Percentiles rank a stretch among this genome's conserved stretches.
phyloP scores from a whole-genome alignment of 2,113 vertebrate genomes.

The Scolopax mira region DNA sequence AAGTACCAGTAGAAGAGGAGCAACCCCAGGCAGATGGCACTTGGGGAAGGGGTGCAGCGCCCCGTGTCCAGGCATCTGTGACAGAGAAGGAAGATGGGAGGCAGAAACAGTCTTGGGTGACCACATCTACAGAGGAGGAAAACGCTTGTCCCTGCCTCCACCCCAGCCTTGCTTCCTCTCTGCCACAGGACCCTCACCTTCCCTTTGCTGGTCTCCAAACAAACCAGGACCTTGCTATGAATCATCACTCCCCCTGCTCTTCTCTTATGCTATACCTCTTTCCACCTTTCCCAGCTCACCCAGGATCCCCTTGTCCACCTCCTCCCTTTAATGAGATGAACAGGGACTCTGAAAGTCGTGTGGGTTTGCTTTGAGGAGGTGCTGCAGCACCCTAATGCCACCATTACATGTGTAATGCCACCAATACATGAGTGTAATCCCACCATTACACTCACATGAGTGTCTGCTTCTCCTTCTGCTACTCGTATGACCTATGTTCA shows the following conservation, averaged over 20 bases:
- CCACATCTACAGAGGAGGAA: not conserved
- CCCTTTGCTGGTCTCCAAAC: not conserved
- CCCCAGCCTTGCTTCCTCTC: not conserved
- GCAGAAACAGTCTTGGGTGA: not conserved
- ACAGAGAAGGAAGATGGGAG: not conserved
- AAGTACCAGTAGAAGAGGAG: not conserved
- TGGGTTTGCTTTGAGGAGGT: not conserved
- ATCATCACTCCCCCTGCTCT: not conserved
- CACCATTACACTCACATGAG: accelerated
- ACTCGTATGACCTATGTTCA: not conserved
- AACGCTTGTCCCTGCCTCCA: not conserved
- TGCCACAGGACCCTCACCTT: not conserved
- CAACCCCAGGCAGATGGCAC: not conserved
- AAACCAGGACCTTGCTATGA: not conserved
- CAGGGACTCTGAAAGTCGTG: accelerated
- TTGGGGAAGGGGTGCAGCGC: not conserved
- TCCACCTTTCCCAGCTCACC: not conserved
- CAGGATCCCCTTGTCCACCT: not conserved
- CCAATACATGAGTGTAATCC: too few relatives aligned
- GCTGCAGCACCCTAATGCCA: too few relatives aligned
- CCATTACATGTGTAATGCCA: too few relatives aligned
- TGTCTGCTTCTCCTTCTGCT: not conserved
- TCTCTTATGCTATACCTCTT: not conserved
- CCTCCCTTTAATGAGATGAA: not conserved
- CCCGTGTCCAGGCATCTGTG: accelerated